Base-by-base conservation (phyloP, 2,888 invertebrate species). In the Andrena hattorfiana region DNA sequence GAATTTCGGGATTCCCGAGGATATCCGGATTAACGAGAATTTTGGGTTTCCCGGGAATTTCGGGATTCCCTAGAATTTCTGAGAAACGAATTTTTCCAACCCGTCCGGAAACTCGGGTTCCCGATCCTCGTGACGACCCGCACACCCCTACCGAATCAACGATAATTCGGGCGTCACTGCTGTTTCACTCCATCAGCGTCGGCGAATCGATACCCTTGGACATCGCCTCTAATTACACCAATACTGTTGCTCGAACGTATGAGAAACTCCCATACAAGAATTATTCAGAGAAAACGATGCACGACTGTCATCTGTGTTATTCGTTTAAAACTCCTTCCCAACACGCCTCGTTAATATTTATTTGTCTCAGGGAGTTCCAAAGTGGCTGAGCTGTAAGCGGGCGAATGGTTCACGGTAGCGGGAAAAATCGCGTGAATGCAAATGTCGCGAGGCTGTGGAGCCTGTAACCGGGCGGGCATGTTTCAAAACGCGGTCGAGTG, bases 401-500 rank as follows among this genome's bases (percentile, higher is more conserved):
- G 8, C 10, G 23, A 56, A 56, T 26, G 56, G 23, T 49, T 28
- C 23, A 8, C 23, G 30, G 2, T 30, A 16, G 23, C 48, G 26
- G 2, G 16, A 63, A 56, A 74, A 69, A 64, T 62, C 64, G 56
- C 56, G 69, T 32, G 54, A 63, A 75, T 79, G 69, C 28, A 69
- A 79, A 75, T 75, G 75, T 69, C 75, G 28, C 56, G 64, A 23
- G 59, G 26, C 20, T 42, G 64, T 23, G 51, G 49, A 30, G 35
- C 20, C 49, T 74, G 63, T 68, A 69, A 63, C 48, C 59, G 32
- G 54, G 20, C 42, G 42, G 51, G 66, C 23, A 16, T 20, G 60
- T 71, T 71, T 70, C 42, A 5, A 70, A 80, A 76, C 60, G 66
- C 66, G 66, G 76, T 76, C 80, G 76, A 71, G 67, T 70, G 66